Conservation (phyloP, 2,113 vertebrate species). For the Myotis davidii region DNA sequence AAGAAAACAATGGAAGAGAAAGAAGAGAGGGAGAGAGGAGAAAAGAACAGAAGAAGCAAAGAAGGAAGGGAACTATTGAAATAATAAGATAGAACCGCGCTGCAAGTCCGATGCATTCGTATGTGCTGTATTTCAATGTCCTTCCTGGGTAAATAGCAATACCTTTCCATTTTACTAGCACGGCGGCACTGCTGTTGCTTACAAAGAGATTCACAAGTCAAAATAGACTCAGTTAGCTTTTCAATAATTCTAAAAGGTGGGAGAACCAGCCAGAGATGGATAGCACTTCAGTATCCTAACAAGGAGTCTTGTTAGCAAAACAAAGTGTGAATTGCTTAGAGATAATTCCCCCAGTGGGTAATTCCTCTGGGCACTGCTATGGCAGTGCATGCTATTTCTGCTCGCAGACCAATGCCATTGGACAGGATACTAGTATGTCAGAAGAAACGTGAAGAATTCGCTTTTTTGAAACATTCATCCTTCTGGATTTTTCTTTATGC, state of each 20-base stretch:
- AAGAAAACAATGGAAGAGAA: background rate
- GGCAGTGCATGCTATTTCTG: constrained; percentile 14
- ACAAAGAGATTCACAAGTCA: constrained; percentile 66
- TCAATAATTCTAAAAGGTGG: constrained; percentile 62
- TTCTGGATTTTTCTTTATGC: constrained; percentile 45
- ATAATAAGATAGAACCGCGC: background rate
- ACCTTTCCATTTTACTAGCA: constrained; percentile 55
- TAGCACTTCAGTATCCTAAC: constrained; percentile 44
- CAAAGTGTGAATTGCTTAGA: constrained; percentile 64
- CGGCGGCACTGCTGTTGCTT: constrained; percentile 54
- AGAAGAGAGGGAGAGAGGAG: background rate
- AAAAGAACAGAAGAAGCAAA: background rate
- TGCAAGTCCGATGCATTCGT: background rate
- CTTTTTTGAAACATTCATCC: background rate
- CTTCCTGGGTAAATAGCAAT: constrained; percentile 58
- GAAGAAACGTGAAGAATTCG: constrained; percentile 56
- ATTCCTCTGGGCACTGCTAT: constrained; percentile 52
- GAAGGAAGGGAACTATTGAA: background rate
- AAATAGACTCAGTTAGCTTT: constrained; percentile 63
- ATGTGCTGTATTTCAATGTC: background rate
- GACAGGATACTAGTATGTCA: background rate
- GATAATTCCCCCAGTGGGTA: constrained; percentile 57
- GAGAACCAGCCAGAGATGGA: constrained; percentile 30
- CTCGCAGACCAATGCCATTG: background rate
- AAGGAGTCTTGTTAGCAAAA: constrained; percentile 76